phyloP scores from a whole-genome alignment of 2,888 invertebrate species.

The Monochamus alternatus region DNA sequence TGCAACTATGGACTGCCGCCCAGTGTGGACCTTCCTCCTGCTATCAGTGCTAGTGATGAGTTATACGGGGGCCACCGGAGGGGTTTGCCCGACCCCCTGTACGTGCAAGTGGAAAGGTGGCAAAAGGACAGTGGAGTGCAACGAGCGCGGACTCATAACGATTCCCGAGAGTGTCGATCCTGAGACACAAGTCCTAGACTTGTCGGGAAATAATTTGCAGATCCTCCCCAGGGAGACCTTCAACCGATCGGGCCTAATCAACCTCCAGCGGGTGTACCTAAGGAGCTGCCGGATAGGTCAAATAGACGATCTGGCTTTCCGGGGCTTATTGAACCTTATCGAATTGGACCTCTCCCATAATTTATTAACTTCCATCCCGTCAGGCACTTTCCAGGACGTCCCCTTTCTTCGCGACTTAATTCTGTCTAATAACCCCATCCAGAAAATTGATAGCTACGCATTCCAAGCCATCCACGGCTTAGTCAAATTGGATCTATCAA shows the following conservation, averaged over 20 bases:
- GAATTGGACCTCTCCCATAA: slow-evolving; percentile 92
- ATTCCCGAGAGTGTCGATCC: slow-evolving; percentile 90
- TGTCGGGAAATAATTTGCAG: slow-evolving; percentile 90
- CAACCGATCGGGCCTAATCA: slow-evolving; percentile 84
- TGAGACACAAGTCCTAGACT: slow-evolving; percentile 92
- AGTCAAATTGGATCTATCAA: slow-evolving; percentile 87
- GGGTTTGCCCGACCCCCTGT: slow-evolving; percentile 84
- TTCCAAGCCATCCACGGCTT: slow-evolving; percentile 84
- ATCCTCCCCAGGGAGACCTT: slow-evolving; percentile 89
- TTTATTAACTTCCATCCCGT: slow-evolving; percentile 85
- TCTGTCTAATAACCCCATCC: slow-evolving; percentile 86
- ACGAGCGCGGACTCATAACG: slow-evolving; percentile 85
- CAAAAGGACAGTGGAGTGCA: slow-evolving; percentile 93
- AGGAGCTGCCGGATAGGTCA: slow-evolving; percentile 88
- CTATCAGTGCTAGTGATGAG: slow-evolving; percentile 36
- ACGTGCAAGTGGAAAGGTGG: slow-evolving; percentile 96
- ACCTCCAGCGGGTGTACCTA: slow-evolving; percentile 90
- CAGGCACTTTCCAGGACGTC: slow-evolving; percentile 84
- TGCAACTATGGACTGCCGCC: slow-evolving; percentile 25
- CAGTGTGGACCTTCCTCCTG: slow-evolving; percentile 36
- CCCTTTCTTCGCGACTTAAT: slow-evolving; percentile 88
- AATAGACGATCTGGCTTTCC: slow-evolving; percentile 89
- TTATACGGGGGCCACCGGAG: slow-evolving; percentile 68
- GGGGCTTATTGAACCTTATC: slow-evolving; percentile 89
- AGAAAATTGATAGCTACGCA: slow-evolving; percentile 83